Evolutionary conservation across 2,113 vertebrate genomes (phyloP).

Genomic region (Varanus komodoensis): DNA sequence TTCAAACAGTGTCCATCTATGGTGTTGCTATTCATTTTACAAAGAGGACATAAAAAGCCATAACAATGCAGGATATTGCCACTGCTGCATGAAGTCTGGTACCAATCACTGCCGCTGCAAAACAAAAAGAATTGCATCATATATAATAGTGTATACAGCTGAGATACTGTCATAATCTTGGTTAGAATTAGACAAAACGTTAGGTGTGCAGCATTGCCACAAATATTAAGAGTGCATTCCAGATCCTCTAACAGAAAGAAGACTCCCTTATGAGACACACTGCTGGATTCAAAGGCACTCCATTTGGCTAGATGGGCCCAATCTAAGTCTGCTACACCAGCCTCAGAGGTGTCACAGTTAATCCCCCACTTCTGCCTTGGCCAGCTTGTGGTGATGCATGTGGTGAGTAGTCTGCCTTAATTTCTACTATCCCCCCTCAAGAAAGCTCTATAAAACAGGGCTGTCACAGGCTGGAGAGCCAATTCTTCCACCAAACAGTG

Average conservation of each 20-base stretch:
- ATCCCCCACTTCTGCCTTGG: no score
- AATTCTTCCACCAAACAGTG: neutral
- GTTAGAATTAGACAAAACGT: neutral
- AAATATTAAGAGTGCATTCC: neutral
- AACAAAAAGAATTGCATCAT: constrained; percentile 26
- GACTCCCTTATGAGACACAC: no score
- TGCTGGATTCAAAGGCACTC: no score
- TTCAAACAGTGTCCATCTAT: constrained; percentile 32
- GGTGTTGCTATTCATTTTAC: constrained; percentile 84
- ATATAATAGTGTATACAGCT: neutral
- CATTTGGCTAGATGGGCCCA: no score
- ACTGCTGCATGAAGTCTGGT: constrained; percentile 90
- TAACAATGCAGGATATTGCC: constrained; percentile 85
- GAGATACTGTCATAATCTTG: neutral
- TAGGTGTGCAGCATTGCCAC: neutral
- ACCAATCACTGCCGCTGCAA: constrained; percentile 90
- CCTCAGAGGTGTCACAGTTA: no score
- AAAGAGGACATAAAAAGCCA: constrained; percentile 92
- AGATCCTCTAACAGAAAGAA: no score
- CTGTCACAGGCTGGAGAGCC: no score
- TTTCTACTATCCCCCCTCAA: no score
- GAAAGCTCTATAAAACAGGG: neutral
- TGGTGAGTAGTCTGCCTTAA: no score
- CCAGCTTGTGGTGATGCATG: no score
- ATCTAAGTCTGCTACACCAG: no score